Evolutionary conservation across 2,797 vertebrate genomes (phyloP).

Genomic region (Coendou prehensilis): DNA sequence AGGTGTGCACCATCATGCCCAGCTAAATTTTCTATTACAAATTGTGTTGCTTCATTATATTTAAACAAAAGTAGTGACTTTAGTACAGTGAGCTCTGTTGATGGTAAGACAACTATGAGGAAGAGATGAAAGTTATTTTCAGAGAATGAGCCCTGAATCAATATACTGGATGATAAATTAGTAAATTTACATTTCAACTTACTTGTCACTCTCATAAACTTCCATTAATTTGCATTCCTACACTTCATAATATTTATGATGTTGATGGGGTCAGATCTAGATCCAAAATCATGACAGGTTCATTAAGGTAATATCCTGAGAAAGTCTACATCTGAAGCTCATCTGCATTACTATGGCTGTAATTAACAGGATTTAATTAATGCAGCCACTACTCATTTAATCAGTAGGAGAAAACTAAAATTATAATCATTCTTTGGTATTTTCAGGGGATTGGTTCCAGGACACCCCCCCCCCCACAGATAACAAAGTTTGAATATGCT

Average conservation of each 20-base stretch:
- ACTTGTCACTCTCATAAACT: neutral
- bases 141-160: neutral
- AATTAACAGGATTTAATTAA: too few relatives aligned
- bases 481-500: too few relatives aligned
- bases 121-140: neutral
- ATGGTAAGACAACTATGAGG: neutral
- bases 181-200: neutral
- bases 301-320: too few relatives aligned
- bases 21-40: neutral
- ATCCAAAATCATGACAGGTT: too few relatives aligned
- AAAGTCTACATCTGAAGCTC: too few relatives aligned
- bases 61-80: neutral
- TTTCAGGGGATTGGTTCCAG: too few relatives aligned
- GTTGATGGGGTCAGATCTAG: too few relatives aligned
- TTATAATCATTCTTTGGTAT: too few relatives aligned
- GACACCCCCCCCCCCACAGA: too few relatives aligned
- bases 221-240: neutral
- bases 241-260: neutral
- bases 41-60: neutral
- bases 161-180: neutral
- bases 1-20: neutral
- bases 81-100: neutral
- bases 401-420: too few relatives aligned
- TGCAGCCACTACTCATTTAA: too few relatives aligned
- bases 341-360: too few relatives aligned